Evolutionary conservation across 1,140 invertebrate species (phyloP).

Genomic region (Laodelphax striatellus): DNA sequence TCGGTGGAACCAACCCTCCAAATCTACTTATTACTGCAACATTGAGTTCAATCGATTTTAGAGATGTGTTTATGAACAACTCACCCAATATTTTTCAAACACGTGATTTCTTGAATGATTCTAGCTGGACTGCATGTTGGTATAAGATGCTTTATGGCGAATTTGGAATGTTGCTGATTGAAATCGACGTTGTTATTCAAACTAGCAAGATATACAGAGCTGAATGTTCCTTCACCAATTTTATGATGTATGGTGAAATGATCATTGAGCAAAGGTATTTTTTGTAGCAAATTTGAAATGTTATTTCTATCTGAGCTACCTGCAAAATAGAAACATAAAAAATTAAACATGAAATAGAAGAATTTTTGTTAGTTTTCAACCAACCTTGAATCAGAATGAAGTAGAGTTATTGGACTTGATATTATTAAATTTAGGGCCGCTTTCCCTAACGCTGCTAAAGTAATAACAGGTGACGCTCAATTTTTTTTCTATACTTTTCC

Average conservation of each 20-base stretch:
- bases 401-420: too few relatives aligned
- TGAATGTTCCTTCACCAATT: slow-evolving; percentile 72
- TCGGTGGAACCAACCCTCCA: too few relatives aligned
- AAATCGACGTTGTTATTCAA: slow-evolving; percentile 33
- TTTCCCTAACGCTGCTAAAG: too few relatives aligned
- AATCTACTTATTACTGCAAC: too few relatives aligned
- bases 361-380: too few relatives aligned
- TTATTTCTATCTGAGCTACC: too few relatives aligned
- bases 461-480: too few relatives aligned
- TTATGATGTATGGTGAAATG: slow-evolving; percentile 55
- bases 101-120: slow-evolving; percentile 64
- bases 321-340: too few relatives aligned
- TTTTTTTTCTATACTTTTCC: too few relatives aligned
- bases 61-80: slow-evolving; percentile 8
- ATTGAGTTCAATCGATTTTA: neutral
- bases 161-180: slow-evolving; percentile 39
- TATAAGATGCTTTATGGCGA: slow-evolving; percentile 73
- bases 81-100: slow-evolving; percentile 69
- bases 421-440: too few relatives aligned
- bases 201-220: slow-evolving; percentile 63
- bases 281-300: slow-evolving; percentile 29
- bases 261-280: slow-evolving; percentile 46
- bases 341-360: too few relatives aligned
- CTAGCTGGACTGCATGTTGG: slow-evolving; percentile 67
- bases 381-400: too few relatives aligned